These are phyloP conservation scores for Prostheceraeus crozeri DNA, from an alignment of 2,888 invertebrate species.

Conservation along the genomic window DNA sequence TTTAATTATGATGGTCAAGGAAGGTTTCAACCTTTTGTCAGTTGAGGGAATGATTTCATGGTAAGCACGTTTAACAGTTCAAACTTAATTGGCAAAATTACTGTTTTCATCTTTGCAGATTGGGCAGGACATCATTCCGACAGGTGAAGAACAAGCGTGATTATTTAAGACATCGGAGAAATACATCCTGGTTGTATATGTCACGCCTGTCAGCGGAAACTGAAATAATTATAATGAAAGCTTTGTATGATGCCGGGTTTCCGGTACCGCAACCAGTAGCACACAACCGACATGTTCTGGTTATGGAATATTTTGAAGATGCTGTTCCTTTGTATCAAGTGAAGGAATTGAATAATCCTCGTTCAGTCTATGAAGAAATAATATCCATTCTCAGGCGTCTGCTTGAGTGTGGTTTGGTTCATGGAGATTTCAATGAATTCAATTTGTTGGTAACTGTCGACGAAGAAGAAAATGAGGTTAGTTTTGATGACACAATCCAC, in stretches of 20 bases:
- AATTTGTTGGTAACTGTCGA: slow-evolving; percentile 69
- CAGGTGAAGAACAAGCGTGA: slow-evolving; percentile 91
- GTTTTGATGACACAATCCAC: too few species aligned
- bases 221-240: slow-evolving; percentile 95
- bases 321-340: background rate
- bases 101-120: too few species aligned
- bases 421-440: slow-evolving; percentile 98
- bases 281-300: slow-evolving; percentile 82
- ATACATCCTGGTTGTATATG: slow-evolving; percentile 87
- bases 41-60: too few species aligned
- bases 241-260: slow-evolving; percentile 76
- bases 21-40: too few species aligned
- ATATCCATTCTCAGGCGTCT: slow-evolving; percentile 84
- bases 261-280: slow-evolving; percentile 90
- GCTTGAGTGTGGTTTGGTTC: slow-evolving; percentile 89
- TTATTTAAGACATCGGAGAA: slow-evolving; percentile 82
- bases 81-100: too few species aligned
- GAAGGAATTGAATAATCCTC: background rate
- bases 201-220: slow-evolving; percentile 90
- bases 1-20: too few species aligned
- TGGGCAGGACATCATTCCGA: slow-evolving; percentile 90
- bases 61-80: too few species aligned
- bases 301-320: slow-evolving; percentile 67
- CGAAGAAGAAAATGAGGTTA: background rate
- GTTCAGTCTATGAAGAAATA: slow-evolving; percentile 70